Evolutionary conservation across 2,888 invertebrate genomes (phyloP), one percentile per base, ranked within the genome.

Genomic region (Bhutanitis thaidina): DNA sequence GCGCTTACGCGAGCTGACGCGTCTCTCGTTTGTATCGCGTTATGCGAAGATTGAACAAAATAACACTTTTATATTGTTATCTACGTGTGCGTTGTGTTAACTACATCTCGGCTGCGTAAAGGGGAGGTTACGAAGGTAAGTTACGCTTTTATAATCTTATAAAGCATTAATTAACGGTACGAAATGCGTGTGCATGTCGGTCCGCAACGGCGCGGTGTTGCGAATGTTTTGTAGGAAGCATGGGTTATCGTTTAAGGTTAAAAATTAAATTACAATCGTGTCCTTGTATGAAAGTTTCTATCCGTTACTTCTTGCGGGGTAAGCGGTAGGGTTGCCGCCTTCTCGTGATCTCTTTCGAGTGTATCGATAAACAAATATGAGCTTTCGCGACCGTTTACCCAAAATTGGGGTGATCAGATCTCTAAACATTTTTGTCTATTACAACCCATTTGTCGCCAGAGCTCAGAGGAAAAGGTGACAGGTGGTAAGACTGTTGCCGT

Each of bases 1-100:
- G 60, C 54, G 51, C 57, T 54, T 54, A 55, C 53, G 45, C 50
- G 56, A 52, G 53, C 32, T 12, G 49, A 55, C 62, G 49, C 59
- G 73, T 60, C 52, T 61, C 47, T 20, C 53, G 49, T 51, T 50
- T 34, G 16, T 34, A 48, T 45, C 20, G 25, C 46, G 49, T 54
- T 56, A 51, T 53, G 51, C 48, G 57, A 48, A 46, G 53, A 43
- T 54, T 45, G 39, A 45, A 54, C 32, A 56, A 39, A 43, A 47
- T 47, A 30, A 39, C 15, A 14, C 14, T 13, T 29, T 32, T 32
- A 43, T 14, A 37, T 37, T 32, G 45, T 16, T 16, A 9, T 30
- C 27, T 4, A 20, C 9, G 12, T 16, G 20, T 27, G n/a, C 14
- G 51, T 51, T 36, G 50, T 29, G 40, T 12, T 41, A 40, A 50